Conservation (phyloP, 2,888 invertebrate genomes). For the Drosophila prolongata region DNA sequence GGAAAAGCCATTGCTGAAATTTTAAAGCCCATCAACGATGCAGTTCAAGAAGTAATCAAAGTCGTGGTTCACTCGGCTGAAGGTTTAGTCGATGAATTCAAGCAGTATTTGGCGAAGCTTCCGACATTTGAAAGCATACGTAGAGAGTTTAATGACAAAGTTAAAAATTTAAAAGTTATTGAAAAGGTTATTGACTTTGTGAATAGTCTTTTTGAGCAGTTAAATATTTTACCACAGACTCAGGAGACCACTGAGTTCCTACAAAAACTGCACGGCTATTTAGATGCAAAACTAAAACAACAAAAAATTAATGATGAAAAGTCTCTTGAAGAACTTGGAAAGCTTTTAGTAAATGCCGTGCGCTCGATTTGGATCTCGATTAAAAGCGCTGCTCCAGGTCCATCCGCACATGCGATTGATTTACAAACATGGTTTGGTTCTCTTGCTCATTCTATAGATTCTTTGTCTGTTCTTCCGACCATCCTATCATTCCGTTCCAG, state of each 20-base stretch:
- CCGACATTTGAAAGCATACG: conserved; percentile 83
- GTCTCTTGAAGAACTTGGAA: conserved; percentile 87
- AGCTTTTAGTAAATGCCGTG: conserved; percentile 86
- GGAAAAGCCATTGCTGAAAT: conserved; percentile 83
- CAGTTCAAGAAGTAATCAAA: conserved; percentile 84
- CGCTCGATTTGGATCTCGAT: conserved; percentile 84
- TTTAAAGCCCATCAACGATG: conserved; percentile 81
- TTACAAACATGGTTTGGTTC: conserved; percentile 46
- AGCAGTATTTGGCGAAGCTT: conserved; percentile 86
- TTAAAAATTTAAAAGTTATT: conserved; percentile 85
- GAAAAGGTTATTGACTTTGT: conserved; percentile 86
- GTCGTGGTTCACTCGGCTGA: conserved; percentile 76
- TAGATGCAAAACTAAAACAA: conserved; percentile 88
- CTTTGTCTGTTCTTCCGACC: conserved; percentile 85
- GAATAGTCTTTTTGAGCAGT: conserved; percentile 86
- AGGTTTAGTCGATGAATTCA: conserved; percentile 70
- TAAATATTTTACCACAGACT: conserved; percentile 87
- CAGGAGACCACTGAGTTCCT: conserved; percentile 88
- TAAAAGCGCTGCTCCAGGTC: conserved; percentile 43
- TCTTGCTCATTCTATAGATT: conserved; percentile 83
- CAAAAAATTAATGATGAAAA: conserved; percentile 87
- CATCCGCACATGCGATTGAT: conserved; percentile 30
- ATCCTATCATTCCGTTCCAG: conserved; percentile 87
- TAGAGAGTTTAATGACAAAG: conserved; percentile 61
- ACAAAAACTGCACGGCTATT: conserved; percentile 86